These are phyloP conservation scores for Erpetoichthys calabaricus DNA, from an alignment of 2,797 vertebrate species.

Conservation along the genomic window DNA sequence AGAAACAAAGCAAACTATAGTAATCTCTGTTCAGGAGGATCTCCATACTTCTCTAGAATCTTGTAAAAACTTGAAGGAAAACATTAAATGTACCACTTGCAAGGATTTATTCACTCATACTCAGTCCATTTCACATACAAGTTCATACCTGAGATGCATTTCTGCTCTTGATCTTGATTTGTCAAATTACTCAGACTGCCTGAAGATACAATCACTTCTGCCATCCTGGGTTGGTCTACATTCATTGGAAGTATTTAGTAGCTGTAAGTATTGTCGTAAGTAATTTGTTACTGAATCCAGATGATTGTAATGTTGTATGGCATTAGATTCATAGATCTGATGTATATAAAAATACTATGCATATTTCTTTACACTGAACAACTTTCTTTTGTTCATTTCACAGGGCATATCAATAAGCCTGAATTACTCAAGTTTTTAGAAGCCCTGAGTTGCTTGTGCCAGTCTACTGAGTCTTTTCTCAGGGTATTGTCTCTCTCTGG, in stretches of 20 bases:
- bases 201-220: conserved; percentile 24
- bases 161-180: conserved; percentile 28
- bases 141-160: conserved; percentile 34
- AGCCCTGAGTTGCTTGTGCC: conserved; percentile 32
- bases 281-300: no score
- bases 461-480: conserved; percentile 25
- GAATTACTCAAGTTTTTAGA: conserved; percentile 25
- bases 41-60: no score
- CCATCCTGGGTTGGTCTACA: conserved; percentile 39
- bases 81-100: no score
- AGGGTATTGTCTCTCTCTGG: conserved; percentile 26
- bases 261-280: conserved; percentile 32
- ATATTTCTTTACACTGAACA: neutral
- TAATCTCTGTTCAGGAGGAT: no score
- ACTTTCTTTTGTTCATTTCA: conserved; percentile 7
- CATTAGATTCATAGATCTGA: no score
- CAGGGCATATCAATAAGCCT: conserved; percentile 24
- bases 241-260: conserved; percentile 35
- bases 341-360: neutral
- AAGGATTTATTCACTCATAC: no score
- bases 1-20: no score
- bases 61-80: no score
- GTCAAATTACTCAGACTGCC: conserved; percentile 18
- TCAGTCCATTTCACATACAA: no score
- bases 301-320: no score